Conservation (phyloP, 1,140 invertebrate genomes). For the Proctacanthus coquilletti region DNA sequence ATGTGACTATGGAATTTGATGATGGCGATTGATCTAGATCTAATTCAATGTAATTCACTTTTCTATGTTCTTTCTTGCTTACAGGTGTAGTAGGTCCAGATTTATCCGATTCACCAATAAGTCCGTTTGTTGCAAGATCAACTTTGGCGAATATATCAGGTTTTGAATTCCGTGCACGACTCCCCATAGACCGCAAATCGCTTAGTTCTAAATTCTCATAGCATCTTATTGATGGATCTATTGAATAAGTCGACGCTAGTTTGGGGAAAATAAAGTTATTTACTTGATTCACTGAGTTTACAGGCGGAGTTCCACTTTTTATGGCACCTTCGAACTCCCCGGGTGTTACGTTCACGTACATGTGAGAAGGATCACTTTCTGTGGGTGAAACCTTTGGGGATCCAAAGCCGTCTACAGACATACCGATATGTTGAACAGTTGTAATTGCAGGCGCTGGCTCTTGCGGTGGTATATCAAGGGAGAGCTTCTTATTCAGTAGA, state of each 20-base stretch:
- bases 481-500: conserved; percentile 28
- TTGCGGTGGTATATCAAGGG: conserved; percentile 30
- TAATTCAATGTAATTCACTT: conserved; percentile 1
- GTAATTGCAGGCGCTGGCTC: conserved; percentile 27
- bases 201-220: conserved; percentile 7
- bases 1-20: no score
- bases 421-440: no score
- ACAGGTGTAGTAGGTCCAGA: conserved; percentile 7
- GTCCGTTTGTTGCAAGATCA: not conserved
- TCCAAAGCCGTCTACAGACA: conserved; percentile 28
- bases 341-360: conserved; percentile 51
- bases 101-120: no score
- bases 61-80: not conserved
- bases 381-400: conserved; percentile 26
- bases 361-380: conserved; percentile 32
- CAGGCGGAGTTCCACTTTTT: conserved; percentile 14
- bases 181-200: conserved; percentile 1
- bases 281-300: conserved; percentile 11
- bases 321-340: conserved; percentile 9
- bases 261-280: conserved; percentile 2
- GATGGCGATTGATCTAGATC: conserved; percentile 2
- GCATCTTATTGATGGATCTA: conserved; percentile 5
- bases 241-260: not conserved
- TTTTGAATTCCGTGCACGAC: conserved; percentile 3
- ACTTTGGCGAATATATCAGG: conserved; percentile 7